Evolutionary conservation across 2,113 vertebrate genomes (phyloP), one percentile per base, ranked within the genome.

Genomic region (Poeciliopsis turrubarensis): DNA sequence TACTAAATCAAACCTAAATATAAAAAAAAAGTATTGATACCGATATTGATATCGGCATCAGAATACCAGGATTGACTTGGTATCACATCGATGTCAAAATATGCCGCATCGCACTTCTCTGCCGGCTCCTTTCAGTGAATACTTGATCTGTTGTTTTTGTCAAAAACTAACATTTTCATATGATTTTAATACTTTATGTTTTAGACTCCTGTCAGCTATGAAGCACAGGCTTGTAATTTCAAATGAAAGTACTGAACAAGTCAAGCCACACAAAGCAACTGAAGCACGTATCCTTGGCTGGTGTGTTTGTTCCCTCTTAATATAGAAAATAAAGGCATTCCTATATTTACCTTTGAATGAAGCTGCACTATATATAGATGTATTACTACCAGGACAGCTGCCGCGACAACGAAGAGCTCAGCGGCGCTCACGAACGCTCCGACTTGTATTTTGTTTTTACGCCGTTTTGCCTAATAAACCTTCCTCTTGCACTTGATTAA

Each of bases 401-500:
- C 44, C 0, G 10, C 26, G 75, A 44, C 57, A 76, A 65, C 26
- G n/a, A 67, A 63, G 4, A 51, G 54, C 57, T 34, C 60, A 70
- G 37, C 70, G 39, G 32, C 67, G 47, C 68, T 65, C 32, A 29
- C 25, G 13, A 32, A 63, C 32, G 9, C n/a, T 69, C 71, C 69
- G n/a, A 66, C 26, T 57, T 72, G 37, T 65, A 60, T 79, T 86
- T 76, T 66, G 39, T 27, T 63, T 27, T 72, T 41, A 3, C 13
- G 3, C 39, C 3, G 9, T 69, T 75, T 81, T 82, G 37, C 74
- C 68, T 81, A 83, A 81, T 80, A 78, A 82, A 65, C 78, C 64
- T 64, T 72, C 70, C 74, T 79, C 51, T 73, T 82, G 72, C 30
- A 26, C 68, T 71, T 88, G 78, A 88, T 84, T 75, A 86, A 89